Percentiles rank a stretch among this genome's conserved stretches.
phyloP scores from a whole-genome alignment of 2,113 vertebrate genomes.

The Raja brachyura region DNA sequence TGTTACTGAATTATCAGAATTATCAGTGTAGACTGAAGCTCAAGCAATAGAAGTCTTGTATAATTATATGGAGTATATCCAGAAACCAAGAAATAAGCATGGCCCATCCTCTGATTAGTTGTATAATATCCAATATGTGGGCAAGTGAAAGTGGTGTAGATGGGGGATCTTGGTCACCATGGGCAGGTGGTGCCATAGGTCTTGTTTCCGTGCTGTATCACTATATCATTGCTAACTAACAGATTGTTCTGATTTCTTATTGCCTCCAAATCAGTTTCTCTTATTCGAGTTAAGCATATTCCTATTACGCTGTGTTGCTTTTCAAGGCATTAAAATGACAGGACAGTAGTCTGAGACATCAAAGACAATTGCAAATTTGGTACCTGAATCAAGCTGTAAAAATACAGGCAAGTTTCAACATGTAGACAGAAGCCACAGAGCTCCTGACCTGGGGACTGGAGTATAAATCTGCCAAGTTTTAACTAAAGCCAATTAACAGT shows the following conservation, averaged over 20 bases:
- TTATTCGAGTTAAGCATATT: neutral
- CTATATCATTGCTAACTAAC: neutral
- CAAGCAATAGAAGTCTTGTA: neutral
- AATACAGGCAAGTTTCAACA: neutral
- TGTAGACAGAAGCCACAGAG: neutral
- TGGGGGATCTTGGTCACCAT: too few relatives aligned
- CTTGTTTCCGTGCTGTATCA: too few relatives aligned
- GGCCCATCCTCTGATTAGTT: too few relatives aligned
- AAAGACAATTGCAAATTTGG: neutral
- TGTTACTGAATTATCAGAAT: neutral
- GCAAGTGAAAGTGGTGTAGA: too few relatives aligned
- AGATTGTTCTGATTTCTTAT: neutral
- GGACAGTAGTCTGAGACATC: neutral
- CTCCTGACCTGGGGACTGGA: too few relatives aligned
- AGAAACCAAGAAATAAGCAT: neutral
- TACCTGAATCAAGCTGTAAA: neutral
- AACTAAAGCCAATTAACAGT: neutral
- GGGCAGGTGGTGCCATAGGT: too few relatives aligned
- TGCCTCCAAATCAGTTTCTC: neutral
- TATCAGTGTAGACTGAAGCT: neutral
- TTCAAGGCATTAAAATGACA: neutral
- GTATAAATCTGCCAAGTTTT: neutral
- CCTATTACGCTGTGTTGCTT: neutral
- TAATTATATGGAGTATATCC: neutral
- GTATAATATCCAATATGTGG: too few relatives aligned